Evolutionary conservation across 2,113 vertebrate genomes (phyloP), one percentile per base, ranked within the genome.

Genomic region (Pipa parva): DNA sequence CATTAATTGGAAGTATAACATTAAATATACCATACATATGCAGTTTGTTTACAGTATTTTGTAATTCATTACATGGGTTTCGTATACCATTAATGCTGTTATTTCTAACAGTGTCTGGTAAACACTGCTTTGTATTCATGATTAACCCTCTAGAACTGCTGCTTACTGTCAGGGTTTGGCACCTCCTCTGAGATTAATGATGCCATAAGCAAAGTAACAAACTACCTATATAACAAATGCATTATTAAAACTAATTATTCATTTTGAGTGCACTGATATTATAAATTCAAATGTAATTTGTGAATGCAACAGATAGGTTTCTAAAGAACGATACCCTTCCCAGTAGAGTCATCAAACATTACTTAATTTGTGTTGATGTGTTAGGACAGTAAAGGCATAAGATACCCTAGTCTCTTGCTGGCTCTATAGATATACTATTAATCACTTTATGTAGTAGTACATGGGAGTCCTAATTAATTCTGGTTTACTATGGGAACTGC

Each of bases 201-300:
- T 42, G 11, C 17, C 39, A n/a, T n/a, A 15, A 42, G 39, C 12
- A 42, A 17, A 15, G 17, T 42, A 42, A n/a, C 39, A 42, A 13
- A 6, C 39, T 42, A n/a, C n/a, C n/a, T 42, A 42, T n/a, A 42
- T 42, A 42, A 42, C 13, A 42, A 7, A n/a, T 11, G 11, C 39
- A 42, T 15, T 15, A 42, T 42, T 42, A 17, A 42, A 42, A 42
- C 13, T 42, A 42, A 42, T 42, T 42, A 42, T 42, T 42, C 39
- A 42, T 42, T 17, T 42, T n/a, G 17, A n/a, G 39, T 42, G 39
- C 39, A 42, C 17, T 15, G 39, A 42, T 15, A 42, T 42, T 42
- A 42, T 42, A 42, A 42, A 42, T 42, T 42, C 39, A 42, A 42
- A 42, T 42, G 39, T 42, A 42, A 42, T 42, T 42, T 42, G 39